phyloP scores from a whole-genome alignment of 2,113 vertebrate species.

The Falcunculus frontatus region DNA sequence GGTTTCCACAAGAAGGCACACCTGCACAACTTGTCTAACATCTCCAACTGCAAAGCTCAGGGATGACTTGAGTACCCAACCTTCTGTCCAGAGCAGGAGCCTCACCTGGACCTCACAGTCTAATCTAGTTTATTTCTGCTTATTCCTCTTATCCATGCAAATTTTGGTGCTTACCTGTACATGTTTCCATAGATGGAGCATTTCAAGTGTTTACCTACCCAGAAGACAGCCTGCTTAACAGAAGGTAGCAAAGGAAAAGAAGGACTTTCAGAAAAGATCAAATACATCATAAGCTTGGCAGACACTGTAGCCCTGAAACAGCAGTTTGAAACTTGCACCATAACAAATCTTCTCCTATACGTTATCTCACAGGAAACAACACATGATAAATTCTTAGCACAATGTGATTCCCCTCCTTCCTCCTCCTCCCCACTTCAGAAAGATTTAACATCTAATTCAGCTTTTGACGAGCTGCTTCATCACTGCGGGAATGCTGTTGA shows the following conservation, averaged over 20 bases:
- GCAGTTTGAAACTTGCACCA: constrained; percentile 76
- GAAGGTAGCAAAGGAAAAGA: constrained; percentile 20
- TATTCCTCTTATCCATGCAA: neutral
- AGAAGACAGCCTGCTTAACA: neutral
- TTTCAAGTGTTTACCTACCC: constrained; percentile 18
- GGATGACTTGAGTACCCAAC: neutral
- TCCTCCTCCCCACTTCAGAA: constrained; percentile 78
- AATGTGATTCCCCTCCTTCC: constrained; percentile 68
- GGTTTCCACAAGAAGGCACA: neutral
- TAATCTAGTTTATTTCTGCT: neutral
- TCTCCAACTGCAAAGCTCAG: neutral
- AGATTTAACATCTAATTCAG: constrained; percentile 89
- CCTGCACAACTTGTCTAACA: neutral
- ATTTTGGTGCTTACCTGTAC: neutral
- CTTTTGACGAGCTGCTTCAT: constrained; percentile 80
- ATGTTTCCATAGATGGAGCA: neutral
- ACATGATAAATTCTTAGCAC: constrained; percentile 81
- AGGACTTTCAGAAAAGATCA: constrained; percentile 64
- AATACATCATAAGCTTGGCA: constrained; percentile 80
- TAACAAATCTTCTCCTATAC: constrained; percentile 81
- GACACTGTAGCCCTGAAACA: constrained; percentile 77
- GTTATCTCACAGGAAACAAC: constrained; percentile 79
- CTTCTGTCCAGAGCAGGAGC: neutral
- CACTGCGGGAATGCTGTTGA: constrained; percentile 76
- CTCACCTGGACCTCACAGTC: neutral